Percentiles rank a stretch among this genome's conserved stretches.
Conservation (phyloP, 2,113 vertebrate species). For the Triplophysa tibetana region DNA sequence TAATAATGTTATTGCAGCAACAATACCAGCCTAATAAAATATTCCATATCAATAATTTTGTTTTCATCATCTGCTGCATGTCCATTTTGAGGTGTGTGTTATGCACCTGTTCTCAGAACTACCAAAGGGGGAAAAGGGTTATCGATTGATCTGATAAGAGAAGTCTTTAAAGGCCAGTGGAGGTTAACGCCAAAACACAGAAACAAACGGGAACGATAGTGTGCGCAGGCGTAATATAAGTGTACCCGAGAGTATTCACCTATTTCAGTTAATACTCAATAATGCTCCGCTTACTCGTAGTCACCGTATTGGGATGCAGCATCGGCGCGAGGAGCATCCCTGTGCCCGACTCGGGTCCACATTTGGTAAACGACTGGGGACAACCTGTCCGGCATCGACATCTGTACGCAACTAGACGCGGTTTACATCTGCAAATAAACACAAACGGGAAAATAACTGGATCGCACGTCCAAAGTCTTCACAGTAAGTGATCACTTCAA, state of each 20-base stretch:
- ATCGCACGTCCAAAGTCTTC: conserved; percentile 70
- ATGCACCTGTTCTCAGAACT: conserved; percentile 68
- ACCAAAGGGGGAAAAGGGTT: conserved; percentile 68
- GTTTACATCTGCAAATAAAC: conserved; percentile 81
- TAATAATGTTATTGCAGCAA: no score
- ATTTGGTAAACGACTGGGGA: conserved; percentile 83
- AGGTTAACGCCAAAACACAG: conserved; percentile 52
- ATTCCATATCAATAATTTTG: background rate
- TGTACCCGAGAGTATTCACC: background rate
- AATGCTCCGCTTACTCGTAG: conserved; percentile 58
- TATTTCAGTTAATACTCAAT: background rate
- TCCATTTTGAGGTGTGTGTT: conserved; percentile 72
- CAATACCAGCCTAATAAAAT: background rate
- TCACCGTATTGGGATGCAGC: conserved; percentile 60
- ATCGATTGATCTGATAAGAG: conserved; percentile 78
- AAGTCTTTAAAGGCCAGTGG: conserved; percentile 78
- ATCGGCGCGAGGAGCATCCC: conserved; percentile 65
- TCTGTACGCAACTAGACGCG: conserved; percentile 82
- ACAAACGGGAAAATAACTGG: conserved; percentile 82
- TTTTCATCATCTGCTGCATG: conserved; percentile 60
- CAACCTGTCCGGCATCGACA: conserved; percentile 83
- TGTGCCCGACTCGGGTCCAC: conserved; percentile 77
- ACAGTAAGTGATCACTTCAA: conserved; percentile 80
- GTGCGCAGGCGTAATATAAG: background rate
- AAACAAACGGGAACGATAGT: background rate